A percentile compares a stretch with the other conserved stretches of the same genome.
Evolutionary conservation across 2,888 invertebrate genomes (phyloP).

Genomic region (Perizoma affinitatum): DNA sequence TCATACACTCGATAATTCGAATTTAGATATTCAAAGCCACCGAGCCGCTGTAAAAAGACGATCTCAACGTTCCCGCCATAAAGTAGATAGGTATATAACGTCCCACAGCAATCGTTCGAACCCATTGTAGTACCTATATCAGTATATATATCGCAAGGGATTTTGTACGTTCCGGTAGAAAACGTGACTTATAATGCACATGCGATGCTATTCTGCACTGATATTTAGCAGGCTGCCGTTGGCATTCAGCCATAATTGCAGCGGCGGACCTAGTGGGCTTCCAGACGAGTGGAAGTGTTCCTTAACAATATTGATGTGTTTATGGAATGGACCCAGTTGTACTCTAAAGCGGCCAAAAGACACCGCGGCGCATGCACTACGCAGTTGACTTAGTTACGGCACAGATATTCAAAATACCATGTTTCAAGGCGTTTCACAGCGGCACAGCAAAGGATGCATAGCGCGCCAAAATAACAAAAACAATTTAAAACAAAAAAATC

Average conservation of each 20-base stretch:
- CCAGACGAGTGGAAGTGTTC: slow-evolving; percentile 54
- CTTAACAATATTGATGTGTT: slow-evolving; percentile 66
- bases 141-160: slow-evolving; percentile 45
- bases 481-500: too few species aligned
- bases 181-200: slow-evolving; percentile 66
- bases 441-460: too few species aligned
- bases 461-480: too few species aligned
- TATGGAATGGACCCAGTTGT: slow-evolving; percentile 49
- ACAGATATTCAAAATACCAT: too few species aligned
- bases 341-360: neutral
- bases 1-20: slow-evolving; percentile 15
- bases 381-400: too few species aligned
- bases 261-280: slow-evolving; percentile 58
- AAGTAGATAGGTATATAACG: slow-evolving; percentile 53
- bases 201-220: slow-evolving; percentile 58
- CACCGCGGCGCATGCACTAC: too few species aligned
- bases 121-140: slow-evolving; percentile 41
- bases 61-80: slow-evolving; percentile 53
- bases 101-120: slow-evolving; percentile 50
- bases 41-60: slow-evolving; percentile 25
- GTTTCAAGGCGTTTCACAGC: too few species aligned
- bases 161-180: slow-evolving; percentile 64
- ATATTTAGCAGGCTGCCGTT: slow-evolving; percentile 66
- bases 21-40: slow-evolving; percentile 16
- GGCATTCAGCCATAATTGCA: slow-evolving; percentile 73